These are phyloP conservation scores for Trachymyrmex septentrionalis DNA, from an alignment of 1,140 invertebrate genomes.

Conservation along the genomic window DNA sequence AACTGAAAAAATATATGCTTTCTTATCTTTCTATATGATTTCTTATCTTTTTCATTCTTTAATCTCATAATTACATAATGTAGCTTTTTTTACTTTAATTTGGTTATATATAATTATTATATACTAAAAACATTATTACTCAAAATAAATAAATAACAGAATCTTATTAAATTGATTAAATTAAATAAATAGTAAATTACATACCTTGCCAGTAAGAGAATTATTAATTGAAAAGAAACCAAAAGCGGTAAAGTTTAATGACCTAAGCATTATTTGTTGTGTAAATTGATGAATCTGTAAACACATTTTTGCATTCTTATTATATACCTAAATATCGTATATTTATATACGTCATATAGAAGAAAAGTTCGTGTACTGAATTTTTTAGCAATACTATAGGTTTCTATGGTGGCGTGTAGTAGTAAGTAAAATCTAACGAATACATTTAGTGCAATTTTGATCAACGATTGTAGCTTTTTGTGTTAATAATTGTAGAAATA, in stretches of 20 bases:
- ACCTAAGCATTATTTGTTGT: slow-evolving; percentile 24
- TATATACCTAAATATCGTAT: not conserved
- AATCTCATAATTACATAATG: not conserved
- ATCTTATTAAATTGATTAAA: not conserved
- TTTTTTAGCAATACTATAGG: too few species aligned
- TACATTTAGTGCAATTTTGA: too few species aligned
- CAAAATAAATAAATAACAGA: not conserved
- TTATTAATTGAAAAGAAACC: slow-evolving; percentile 39
- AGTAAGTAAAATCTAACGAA: too few species aligned
- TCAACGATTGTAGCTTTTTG: too few species aligned
- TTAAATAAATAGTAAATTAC: not conserved
- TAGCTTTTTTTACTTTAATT: not conserved
- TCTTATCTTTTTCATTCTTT: not conserved
- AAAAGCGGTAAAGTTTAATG: slow-evolving; percentile 5
- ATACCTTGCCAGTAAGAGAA: slow-evolving; percentile 36
- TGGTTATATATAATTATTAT: not conserved
- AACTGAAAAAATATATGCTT: slow-evolving; percentile 41
- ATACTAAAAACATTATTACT: not conserved
- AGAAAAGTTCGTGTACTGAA: too few species aligned
- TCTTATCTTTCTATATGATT: not conserved
- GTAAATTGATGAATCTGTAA: slow-evolving; percentile 37
- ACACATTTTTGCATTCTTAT: not conserved
- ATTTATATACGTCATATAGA: not conserved
- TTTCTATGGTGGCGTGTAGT: too few species aligned
- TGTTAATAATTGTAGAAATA: too few species aligned